Base-by-base conservation (phyloP, 2,888 invertebrate genomes). In the Apodemia zela region DNA sequence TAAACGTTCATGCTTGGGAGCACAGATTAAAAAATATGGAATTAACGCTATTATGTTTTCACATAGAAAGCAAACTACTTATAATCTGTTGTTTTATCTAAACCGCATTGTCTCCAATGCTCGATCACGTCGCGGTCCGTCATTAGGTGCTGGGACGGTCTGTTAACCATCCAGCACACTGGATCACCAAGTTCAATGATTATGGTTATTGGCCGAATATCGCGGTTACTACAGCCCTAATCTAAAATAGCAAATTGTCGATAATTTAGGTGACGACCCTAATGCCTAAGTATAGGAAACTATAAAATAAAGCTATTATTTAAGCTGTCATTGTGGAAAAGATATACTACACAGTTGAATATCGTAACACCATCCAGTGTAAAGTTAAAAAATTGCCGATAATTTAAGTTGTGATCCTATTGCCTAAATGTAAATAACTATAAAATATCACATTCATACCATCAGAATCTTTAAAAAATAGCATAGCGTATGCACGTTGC, bases 121-220 rank as follows among this genome's bases (percentile, higher is more conserved):
- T 29, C 54, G 54, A 57, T 57, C 54, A 57, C 54, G 54, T 38
- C 17, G 35, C 59, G 38, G 38, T 2, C 59, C 33, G 33, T 59
- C 59, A 59, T 59, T 59, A 63, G 49, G 15, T 47, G 59, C 60
- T 59, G 66, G 69, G 68, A 70, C 69, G 75, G 73, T 75, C 75
- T 75, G 72, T 73, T 75, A 75, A 75, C 67, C 71, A 73, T 71
- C 69, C 68, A 69, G 75, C 67, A 67, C 75, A 69, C 18, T 69
- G 62, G 66, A 66, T 65, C 66, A 66, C 65, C 54, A 51, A 63
- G 67, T 67, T 69, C 66, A 67, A 65, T 66, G 66, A 68, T 70
- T 67, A 73, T 69, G 67, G 71, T 71, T 66, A 71, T 74, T 72
- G 70, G n/a, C 11, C 2, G 11, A 35, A 11, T 38, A 38, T 11